A percentile compares a stretch with the other conserved stretches of the same genome.
Evolutionary conservation across 2,888 invertebrate genomes (phyloP).

Genomic region (Timandra comae): DNA sequence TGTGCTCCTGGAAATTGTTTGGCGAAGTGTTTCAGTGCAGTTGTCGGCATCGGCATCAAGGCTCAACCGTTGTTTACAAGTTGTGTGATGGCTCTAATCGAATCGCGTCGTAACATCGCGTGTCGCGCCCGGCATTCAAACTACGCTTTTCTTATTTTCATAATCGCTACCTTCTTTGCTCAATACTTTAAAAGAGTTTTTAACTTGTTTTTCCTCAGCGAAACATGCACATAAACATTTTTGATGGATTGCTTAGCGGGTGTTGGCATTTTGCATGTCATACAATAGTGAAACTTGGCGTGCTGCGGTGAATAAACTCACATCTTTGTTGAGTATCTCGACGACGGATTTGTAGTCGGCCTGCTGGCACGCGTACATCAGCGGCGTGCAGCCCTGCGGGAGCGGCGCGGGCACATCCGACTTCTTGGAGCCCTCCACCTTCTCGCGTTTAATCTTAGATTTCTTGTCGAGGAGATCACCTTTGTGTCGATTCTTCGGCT

Average conservation of each 20-base stretch:
- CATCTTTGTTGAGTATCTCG: slow-evolving; percentile 85
- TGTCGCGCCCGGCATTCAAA: slow-evolving; percentile 35
- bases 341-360: slow-evolving; percentile 87
- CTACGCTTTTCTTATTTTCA: slow-evolving; percentile 43
- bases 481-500: slow-evolving; percentile 52
- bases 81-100: slow-evolving; percentile 29
- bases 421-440: slow-evolving; percentile 51
- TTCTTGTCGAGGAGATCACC: slow-evolving; percentile 66
- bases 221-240: neutral
- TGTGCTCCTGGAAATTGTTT: too few relatives aligned
- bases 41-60: too few relatives aligned
- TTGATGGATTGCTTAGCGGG: neutral
- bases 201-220: neutral
- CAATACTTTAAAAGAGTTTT: slow-evolving; percentile 2
- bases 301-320: slow-evolving; percentile 67
- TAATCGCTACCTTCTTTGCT: slow-evolving; percentile 30
- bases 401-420: slow-evolving; percentile 61
- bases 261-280: slow-evolving; percentile 1
- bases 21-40: too few relatives aligned
- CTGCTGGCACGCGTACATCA: slow-evolving; percentile 96
- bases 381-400: slow-evolving; percentile 85
- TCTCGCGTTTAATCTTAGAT: slow-evolving; percentile 64
- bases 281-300: slow-evolving; percentile 6
- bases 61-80: slow-evolving; percentile 49
- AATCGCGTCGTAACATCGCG: slow-evolving; percentile 51